Base-by-base conservation (phyloP, 2,797 vertebrate genomes). In the Neosilurus hyrtlii region DNA sequence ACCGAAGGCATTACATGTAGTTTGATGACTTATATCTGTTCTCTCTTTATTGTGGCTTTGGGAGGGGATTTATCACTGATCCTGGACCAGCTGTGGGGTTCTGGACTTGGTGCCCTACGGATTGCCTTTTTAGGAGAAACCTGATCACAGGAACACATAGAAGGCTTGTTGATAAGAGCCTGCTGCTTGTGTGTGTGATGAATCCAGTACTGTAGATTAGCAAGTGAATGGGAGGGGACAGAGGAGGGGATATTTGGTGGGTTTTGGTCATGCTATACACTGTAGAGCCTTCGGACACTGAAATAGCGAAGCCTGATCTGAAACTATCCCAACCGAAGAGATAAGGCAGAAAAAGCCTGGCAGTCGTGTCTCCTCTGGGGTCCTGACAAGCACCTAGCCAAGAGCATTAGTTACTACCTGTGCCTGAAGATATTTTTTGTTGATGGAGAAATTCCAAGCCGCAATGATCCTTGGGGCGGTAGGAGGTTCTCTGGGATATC, bases 391-490 rank as follows among this genome's bases (percentile, higher is more conserved):
- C 11, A 57, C 43, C n/a, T 30, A 20, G 20, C 30, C 9, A 63
- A 37, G 80, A 65, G 26, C 51, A 4, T 10, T 30, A 75, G 54
- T 2, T 57, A 71, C n/a, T 24, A 16, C 35, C 74, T 59, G 12
- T 37, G 51, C 12, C 37, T 77, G 14, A 76, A 76, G 57, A 61
- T 37, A 11, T 43, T 70, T 62, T 57, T 7, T 63, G 65, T 9
- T 56, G 81, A 82, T 98, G 97, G 98, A 99, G 91, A 97, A 95
- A 89, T 99, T 98, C 87, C 95, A 96, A 92, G 96, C 97, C 52
- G 97, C 94, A 0, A 95, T 99, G 92, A 89, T 99, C 82, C 93
- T 99, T 78, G 95, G 95, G 8, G 95, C 92, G 0, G 96, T 94
- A 1, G 98, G 98, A 0, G 98, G 99, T 81, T 95, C 95, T 0